Percentiles rank a stretch among this genome's conserved stretches.
Conservation (phyloP, 2,797 vertebrate genomes). For the Dipus sagitta region DNA sequence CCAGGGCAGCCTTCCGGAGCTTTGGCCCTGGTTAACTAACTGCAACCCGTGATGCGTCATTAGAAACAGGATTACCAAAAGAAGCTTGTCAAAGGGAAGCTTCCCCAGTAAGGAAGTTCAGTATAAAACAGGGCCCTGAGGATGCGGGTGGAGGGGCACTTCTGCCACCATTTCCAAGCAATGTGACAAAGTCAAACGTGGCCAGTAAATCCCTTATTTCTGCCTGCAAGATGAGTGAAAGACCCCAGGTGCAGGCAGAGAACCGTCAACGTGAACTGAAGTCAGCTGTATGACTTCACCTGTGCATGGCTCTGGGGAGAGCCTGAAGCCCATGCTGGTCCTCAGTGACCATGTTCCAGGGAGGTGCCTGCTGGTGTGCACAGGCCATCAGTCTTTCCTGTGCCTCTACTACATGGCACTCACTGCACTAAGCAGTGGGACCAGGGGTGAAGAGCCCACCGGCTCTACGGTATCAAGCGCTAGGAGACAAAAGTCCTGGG, state of each 20-base stretch:
- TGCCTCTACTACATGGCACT: neutral
- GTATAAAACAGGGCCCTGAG: neutral
- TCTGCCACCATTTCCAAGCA: conserved; percentile 2
- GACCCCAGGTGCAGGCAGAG: neutral
- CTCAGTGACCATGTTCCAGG: neutral
- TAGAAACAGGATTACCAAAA: neutral
- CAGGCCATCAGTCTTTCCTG: neutral
- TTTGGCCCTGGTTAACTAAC: neutral
- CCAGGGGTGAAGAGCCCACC: neutral
- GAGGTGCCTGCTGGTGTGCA: neutral
- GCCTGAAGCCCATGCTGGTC: neutral
- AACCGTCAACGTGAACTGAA: neutral
- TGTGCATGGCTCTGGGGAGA: neutral
- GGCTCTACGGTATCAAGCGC: neutral
- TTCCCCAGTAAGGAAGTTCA: conserved; percentile 13
- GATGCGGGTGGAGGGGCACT: neutral
- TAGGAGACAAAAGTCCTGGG: neutral
- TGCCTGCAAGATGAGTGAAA: conserved; percentile 16
- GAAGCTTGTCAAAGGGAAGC: neutral
- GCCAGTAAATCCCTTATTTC: neutral
- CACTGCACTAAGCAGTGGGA: neutral
- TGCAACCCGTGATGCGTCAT: neutral
- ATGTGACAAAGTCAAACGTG: conserved; percentile 6
- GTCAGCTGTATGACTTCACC: neutral
- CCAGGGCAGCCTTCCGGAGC: neutral